Evolutionary conservation across 2,797 vertebrate species (phyloP).

Genomic region (Anas georgica): DNA sequence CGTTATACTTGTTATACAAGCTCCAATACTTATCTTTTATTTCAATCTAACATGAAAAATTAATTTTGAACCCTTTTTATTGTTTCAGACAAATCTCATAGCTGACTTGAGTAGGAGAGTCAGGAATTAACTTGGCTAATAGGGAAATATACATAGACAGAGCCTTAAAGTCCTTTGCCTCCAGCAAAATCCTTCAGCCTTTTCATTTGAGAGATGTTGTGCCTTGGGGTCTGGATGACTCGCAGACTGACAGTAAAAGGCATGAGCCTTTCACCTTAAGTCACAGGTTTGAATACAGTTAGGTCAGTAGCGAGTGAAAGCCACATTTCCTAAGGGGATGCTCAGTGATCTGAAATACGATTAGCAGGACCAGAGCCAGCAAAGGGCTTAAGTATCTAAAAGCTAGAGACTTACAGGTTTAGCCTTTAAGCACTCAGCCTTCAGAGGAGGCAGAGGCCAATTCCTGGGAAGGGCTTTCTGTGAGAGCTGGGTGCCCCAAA

Average conservation of each 20-base stretch:
- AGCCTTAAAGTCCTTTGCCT: neutral
- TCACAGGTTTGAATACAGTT: neutral
- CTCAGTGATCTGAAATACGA: neutral
- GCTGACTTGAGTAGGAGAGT: neutral
- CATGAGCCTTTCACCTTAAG: neutral
- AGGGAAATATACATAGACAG: neutral
- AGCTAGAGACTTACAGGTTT: neutral
- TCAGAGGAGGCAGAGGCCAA: neutral
- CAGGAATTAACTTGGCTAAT: constrained; percentile 31
- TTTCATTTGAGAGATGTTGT: neutral
- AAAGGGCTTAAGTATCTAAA: neutral
- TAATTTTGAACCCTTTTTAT: neutral
- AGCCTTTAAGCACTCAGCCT: fast-evolving
- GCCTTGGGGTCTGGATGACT: neutral
- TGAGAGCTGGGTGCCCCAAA: neutral
- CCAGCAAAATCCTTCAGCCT: neutral
- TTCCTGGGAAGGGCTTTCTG: neutral
- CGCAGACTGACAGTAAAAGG: neutral
- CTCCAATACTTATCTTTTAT: neutral
- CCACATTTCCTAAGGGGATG: neutral
- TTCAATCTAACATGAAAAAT: constrained; percentile 1
- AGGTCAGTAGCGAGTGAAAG: neutral
- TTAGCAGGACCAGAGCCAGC: neutral
- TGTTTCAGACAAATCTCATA: neutral
- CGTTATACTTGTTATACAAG: no score